Evolutionary conservation across 1,140 invertebrate species (phyloP), one percentile per base, ranked within the genome.

Genomic region (Anoplolepis gracilipes): DNA sequence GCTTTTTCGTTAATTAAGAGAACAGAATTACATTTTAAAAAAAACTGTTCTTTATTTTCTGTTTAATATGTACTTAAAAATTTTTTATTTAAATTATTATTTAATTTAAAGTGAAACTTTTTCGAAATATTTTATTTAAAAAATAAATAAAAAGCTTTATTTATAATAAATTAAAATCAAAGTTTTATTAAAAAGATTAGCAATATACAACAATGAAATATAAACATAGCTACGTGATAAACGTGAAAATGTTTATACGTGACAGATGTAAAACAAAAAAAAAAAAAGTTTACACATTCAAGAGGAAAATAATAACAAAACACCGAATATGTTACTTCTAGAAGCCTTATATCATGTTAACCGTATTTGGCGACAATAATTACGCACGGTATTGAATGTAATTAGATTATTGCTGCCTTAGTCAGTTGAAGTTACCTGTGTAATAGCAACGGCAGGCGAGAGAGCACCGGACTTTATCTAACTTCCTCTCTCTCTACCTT

Each of bases 371-470:
- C 53, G 78, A 53, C 76, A 64, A 85, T 73, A 85, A 85, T 85
- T 87, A 77, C 62, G 22, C 57, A 64, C 69, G 22, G 62, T 72
- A 88, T 89, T 82, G 87, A 89, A 85, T 76, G 87, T 64, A 88
- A 89, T 89, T 89, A 85, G 84, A 89, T 88, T 88, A 89, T 61
- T 67, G 88, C 84, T 75, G 75, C 69, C 84, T 88, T 72, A 86
- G 87, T 85, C 85, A 86, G 85, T 77, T 88, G 67, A n/a, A 42
- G 49, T 81, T 67, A 62, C 36, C 85, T 39, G 55, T 57, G 39
- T 70, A 55, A 49, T 70, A 57, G 76, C 53, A 53, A 61, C 42
- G 55, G 61, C 77, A 75, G 42, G 25, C 53, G 72, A 78, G 72
- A 73, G 55, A 57, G 62, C 46, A 67, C 53, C n/a, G 82, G 88